A percentile compares a stretch with the other conserved stretches of the same genome.
Evolutionary conservation across 2,888 invertebrate genomes (phyloP).

Genomic region (Molorchus minor): DNA sequence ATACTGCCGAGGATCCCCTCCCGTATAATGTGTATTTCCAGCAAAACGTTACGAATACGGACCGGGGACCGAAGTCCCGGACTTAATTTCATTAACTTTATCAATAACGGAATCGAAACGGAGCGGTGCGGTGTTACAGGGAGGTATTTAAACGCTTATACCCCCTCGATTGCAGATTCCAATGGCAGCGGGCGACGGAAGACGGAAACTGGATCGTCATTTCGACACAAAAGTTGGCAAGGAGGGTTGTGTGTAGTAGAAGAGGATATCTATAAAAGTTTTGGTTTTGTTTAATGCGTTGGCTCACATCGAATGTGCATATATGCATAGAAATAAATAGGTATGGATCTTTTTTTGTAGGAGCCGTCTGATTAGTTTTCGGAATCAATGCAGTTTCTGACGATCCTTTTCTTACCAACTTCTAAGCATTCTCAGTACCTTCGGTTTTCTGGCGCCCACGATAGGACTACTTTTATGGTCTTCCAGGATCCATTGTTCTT

Average conservation of each 20-base stretch:
- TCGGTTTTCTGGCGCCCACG: no score
- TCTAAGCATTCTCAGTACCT: no score
- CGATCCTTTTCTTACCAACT: no score
- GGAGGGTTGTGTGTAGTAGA: background rate
- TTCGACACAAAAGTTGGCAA: constrained; percentile 15
- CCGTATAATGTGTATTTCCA: constrained; percentile 14
- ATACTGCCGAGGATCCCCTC: constrained; percentile 22
- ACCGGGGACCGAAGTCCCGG: constrained; percentile 34
- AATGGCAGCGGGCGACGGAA: constrained; percentile 27
- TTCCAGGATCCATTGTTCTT: no score
- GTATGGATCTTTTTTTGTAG: no score
- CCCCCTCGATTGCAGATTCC: constrained; percentile 38
- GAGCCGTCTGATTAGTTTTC: no score
- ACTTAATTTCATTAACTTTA: constrained; percentile 56
- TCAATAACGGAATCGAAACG: constrained; percentile 50
- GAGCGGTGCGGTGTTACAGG: constrained; percentile 41
- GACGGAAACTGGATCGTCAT: constrained; percentile 15
- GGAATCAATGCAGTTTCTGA: no score
- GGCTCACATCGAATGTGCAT: no score
- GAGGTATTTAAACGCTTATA: constrained; percentile 47
- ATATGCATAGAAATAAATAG: no score
- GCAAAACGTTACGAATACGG: constrained; percentile 2
- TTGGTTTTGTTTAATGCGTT: no score
- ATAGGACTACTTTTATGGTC: no score
- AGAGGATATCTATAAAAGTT: no score